phyloP scores from a whole-genome alignment of 1,140 invertebrate species.

The Drosophila carrolli region DNA sequence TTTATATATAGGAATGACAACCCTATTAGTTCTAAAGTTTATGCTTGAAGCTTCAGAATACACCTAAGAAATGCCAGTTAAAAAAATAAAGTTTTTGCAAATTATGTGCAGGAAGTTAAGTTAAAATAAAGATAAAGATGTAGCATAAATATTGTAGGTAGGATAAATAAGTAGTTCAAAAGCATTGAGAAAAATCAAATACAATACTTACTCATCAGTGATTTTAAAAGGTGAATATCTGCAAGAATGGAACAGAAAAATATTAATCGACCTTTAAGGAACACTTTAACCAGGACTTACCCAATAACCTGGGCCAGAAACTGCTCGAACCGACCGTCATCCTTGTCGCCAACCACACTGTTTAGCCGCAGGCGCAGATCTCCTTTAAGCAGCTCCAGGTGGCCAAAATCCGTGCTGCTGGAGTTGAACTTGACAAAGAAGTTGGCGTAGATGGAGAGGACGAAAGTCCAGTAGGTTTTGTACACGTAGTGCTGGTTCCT shows the following conservation, averaged over 20 bases:
- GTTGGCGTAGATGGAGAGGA: conserved; percentile 79
- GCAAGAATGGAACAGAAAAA: neutral
- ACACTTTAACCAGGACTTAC: conserved; percentile 28
- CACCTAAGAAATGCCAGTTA: too few species aligned
- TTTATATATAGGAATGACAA: too few species aligned
- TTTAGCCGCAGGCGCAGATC: conserved; percentile 68
- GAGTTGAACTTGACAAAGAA: conserved; percentile 80
- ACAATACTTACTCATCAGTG: conserved; percentile 74
- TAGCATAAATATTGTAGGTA: too few species aligned
- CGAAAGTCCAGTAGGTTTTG: conserved; percentile 83
- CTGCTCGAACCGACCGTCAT: conserved; percentile 75
- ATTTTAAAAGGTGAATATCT: conserved; percentile 79
- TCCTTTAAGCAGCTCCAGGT: conserved; percentile 71
- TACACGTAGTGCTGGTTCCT: conserved; percentile 81
- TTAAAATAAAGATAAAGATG: too few species aligned
- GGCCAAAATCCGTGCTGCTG: conserved; percentile 57
- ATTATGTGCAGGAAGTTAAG: neutral
- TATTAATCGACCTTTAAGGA: neutral
- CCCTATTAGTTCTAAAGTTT: too few species aligned
- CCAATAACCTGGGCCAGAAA: conserved; percentile 79
- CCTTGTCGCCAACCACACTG: conserved; percentile 71
- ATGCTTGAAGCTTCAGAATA: neutral
- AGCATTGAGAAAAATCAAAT: too few species aligned
- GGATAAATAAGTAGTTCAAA: too few species aligned
- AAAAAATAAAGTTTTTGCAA: neutral